A percentile compares a stretch with the other conserved stretches of the same genome.
Conservation (phyloP, 2,888 invertebrate genomes). For the Heteromurus nitidus region DNA sequence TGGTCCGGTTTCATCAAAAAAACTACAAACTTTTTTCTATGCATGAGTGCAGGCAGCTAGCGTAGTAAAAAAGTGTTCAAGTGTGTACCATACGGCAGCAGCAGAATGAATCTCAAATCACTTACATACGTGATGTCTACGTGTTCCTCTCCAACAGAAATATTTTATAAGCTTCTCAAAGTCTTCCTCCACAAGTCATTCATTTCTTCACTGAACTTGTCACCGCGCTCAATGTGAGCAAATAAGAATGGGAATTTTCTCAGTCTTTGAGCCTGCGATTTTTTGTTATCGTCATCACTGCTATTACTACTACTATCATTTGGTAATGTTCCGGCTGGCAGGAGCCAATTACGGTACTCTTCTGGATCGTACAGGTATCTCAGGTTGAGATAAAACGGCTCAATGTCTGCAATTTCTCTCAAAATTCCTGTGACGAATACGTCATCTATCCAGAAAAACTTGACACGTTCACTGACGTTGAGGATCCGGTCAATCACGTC, state of each 20-base stretch:
- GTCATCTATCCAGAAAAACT: constrained; percentile 78
- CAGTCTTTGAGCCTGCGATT: constrained; percentile 36
- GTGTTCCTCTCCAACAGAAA: no score
- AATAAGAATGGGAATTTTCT: constrained; percentile 72
- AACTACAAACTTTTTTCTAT: no score
- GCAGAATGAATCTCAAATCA: no score
- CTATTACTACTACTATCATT: constrained; percentile 19
- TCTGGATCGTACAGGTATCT: constrained; percentile 72
- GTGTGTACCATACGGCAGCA: no score
- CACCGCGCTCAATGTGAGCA: constrained; percentile 71
- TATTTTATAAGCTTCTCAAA: constrained; percentile 70
- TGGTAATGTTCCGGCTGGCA: constrained; percentile 48
- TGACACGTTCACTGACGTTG: constrained; percentile 74
- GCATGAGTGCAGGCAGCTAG: no score
- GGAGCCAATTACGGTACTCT: constrained; percentile 72
- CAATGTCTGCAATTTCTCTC: constrained; percentile 70
- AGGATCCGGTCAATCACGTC: constrained; percentile 74
- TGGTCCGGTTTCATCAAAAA: no score
- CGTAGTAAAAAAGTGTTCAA: no score
- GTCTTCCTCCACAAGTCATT: constrained; percentile 73
- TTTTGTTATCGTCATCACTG: constrained; percentile 32
- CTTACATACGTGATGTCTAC: no score
- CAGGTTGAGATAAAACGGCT: constrained; percentile 73
- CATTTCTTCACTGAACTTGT: constrained; percentile 71
- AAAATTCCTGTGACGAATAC: constrained; percentile 76